Percentiles rank a stretch among this genome's conserved stretches.
Evolutionary conservation across 2,888 invertebrate genomes (phyloP).

Genomic region (Phalera bucephala): DNA sequence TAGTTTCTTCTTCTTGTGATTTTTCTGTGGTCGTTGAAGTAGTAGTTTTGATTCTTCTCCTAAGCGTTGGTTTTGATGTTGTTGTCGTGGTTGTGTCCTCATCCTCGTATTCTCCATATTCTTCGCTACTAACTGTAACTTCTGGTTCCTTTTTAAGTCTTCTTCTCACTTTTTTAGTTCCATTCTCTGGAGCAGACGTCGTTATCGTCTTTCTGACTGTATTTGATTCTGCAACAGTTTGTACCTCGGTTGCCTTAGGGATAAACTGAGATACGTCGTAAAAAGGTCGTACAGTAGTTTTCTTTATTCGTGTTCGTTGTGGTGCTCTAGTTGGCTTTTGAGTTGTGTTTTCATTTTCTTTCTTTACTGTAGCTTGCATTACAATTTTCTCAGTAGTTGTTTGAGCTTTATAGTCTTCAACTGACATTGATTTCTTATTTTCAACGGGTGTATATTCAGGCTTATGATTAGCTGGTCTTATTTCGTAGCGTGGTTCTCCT

Average conservation of each 20-base stretch:
- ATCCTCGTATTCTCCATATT: slow-evolving; percentile 45
- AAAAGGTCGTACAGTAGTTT: slow-evolving; percentile 30
- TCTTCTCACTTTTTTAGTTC: slow-evolving; percentile 6
- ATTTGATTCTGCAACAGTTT: slow-evolving; percentile 52
- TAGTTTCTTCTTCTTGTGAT: slow-evolving; percentile 20
- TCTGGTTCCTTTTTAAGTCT: slow-evolving; percentile 3
- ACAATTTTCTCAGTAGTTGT: slow-evolving; percentile 25
- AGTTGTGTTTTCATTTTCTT: slow-evolving; percentile 13
- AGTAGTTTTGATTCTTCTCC: slow-evolving; percentile 36
- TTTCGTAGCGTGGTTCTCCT: slow-evolving; percentile 73
- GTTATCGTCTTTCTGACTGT: slow-evolving; percentile 40
- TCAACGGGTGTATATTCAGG: slow-evolving; percentile 56
- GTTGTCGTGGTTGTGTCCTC: slow-evolving; percentile 51
- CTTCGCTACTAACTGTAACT: slow-evolving; percentile 5
- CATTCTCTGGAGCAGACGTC: slow-evolving; percentile 24
- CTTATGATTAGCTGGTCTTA: slow-evolving; percentile 62
- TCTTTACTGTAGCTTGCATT: slow-evolving; percentile 11
- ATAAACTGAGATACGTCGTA: slow-evolving; percentile 47
- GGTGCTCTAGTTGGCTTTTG: slow-evolving; percentile 16
- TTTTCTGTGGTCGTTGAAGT: slow-evolving; percentile 45
- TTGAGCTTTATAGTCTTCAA: slow-evolving; percentile 53
- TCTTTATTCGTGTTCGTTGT: slow-evolving; percentile 21
- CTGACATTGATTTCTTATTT: slow-evolving; percentile 57
- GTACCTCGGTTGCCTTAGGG: slow-evolving; percentile 35
- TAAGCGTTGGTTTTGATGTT: slow-evolving; percentile 44